Evolutionary conservation across 2,113 vertebrate genomes (phyloP).

Genomic region (Puntigrus tetrazona): DNA sequence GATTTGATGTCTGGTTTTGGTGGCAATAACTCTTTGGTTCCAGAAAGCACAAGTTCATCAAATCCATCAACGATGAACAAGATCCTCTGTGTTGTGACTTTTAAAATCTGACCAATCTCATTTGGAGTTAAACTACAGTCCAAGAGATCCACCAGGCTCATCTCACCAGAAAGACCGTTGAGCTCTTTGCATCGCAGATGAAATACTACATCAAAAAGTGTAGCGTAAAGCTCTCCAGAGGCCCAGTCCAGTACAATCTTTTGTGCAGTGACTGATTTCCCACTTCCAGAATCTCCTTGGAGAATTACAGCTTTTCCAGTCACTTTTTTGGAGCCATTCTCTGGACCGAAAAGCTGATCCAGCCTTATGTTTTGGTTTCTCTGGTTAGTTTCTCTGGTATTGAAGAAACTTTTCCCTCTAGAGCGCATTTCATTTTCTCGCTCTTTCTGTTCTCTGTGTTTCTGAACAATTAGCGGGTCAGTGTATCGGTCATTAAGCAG

Average conservation of each 20-base stretch:
- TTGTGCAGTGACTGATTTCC: conserved; percentile 69
- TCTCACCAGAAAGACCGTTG: neutral
- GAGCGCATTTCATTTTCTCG: conserved; percentile 38
- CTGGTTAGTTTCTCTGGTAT: neutral
- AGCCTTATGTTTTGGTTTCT: conserved; percentile 12
- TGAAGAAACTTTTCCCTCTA: conserved; percentile 39
- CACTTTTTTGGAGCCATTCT: neutral
- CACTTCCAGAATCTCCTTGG: conserved; percentile 71
- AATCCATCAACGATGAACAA: conserved; percentile 71
- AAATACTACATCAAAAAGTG: conserved; percentile 68
- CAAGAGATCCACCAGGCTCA: conserved; percentile 61
- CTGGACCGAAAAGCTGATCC: conserved; percentile 30
- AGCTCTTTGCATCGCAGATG: conserved; percentile 69
- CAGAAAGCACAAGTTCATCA: conserved; percentile 56
- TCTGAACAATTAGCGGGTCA: conserved; percentile 40
- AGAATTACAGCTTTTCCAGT: conserved; percentile 64
- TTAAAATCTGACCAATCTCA: conserved; percentile 50
- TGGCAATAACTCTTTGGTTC: neutral
- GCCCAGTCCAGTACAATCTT: conserved; percentile 70
- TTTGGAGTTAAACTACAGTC: conserved; percentile 26
- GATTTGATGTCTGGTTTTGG: conserved; percentile 47
- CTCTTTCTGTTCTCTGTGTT: conserved; percentile 34
- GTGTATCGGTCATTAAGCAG: conserved; percentile 43
- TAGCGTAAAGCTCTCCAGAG: conserved; percentile 4
- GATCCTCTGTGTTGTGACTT: conserved; percentile 49